These are phyloP conservation scores for Anniella stebbinsi DNA, from an alignment of 2,797 vertebrate genomes.

Conservation along the genomic window DNA sequence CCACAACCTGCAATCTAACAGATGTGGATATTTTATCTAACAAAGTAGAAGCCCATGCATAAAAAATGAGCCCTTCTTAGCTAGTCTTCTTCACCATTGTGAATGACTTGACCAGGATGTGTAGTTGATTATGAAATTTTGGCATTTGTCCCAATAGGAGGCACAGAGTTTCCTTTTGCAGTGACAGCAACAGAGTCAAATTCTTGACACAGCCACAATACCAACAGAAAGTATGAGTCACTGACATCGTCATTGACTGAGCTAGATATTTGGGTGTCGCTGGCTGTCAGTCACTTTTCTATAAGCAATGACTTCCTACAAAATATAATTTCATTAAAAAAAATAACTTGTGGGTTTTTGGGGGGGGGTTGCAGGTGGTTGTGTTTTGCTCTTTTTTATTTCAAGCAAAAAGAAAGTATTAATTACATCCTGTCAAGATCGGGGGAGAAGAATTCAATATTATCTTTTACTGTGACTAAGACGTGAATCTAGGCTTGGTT, in stretches of 20 bases:
- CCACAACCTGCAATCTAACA: background rate
- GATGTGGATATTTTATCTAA: background rate
- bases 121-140: background rate
- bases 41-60: background rate
- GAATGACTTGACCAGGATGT: background rate
- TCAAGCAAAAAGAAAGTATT: slow-evolving; percentile 56
- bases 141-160: background rate
- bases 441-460: slow-evolving; percentile 72
- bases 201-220: accelerated
- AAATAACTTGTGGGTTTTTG: background rate
- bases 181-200: background rate
- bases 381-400: slow-evolving; percentile 61
- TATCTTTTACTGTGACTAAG: slow-evolving; percentile 62
- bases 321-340: background rate
- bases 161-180: background rate
- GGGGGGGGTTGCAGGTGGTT: slow-evolving; percentile 24
- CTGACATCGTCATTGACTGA: accelerated
- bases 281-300: background rate
- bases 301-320: background rate
- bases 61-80: background rate
- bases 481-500: slow-evolving; percentile 68
- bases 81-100: background rate
- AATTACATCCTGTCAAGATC: slow-evolving; percentile 73
- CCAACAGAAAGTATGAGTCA: accelerated
- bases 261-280: background rate